A percentile compares a stretch with the other conserved stretches of the same genome.
Conservation (phyloP, 1,140 invertebrate genomes). For the Macrocentrus cingulum region DNA sequence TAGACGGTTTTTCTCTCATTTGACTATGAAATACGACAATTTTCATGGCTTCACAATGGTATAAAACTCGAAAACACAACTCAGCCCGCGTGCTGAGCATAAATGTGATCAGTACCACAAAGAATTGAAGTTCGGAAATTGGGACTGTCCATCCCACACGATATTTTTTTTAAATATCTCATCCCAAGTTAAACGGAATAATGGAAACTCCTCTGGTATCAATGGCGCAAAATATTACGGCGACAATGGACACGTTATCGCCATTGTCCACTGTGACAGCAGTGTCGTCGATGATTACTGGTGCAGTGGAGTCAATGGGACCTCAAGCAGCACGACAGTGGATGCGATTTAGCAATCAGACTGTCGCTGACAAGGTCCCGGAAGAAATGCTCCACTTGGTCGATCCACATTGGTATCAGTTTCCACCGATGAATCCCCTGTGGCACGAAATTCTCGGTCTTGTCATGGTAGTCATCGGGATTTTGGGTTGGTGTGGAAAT, state of each 20-base stretch:
- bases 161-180: background rate
- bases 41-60: constrained; percentile 34
- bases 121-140: constrained; percentile 21
- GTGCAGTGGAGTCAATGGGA: constrained; percentile 21
- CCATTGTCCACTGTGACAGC: background rate
- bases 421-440: constrained; percentile 74
- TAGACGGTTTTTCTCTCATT: constrained; percentile 29
- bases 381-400: constrained; percentile 74
- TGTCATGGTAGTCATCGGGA: constrained; percentile 71
- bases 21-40: constrained; percentile 51
- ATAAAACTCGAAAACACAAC: constrained; percentile 21
- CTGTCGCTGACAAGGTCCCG: constrained; percentile 73
- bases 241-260: constrained; percentile 1
- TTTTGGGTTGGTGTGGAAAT: constrained; percentile 75
- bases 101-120: constrained; percentile 19
- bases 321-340: constrained; percentile 25
- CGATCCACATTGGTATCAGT: constrained; percentile 75
- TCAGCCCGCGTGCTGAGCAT: constrained; percentile 14
- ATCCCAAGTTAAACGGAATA: background rate
- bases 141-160: background rate
- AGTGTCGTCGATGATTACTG: constrained; percentile 4
- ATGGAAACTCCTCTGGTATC: constrained; percentile 5
- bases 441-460: constrained; percentile 80
- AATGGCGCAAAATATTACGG: constrained; percentile 5
- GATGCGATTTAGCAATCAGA: constrained; percentile 62